Evolutionary conservation across 2,888 invertebrate genomes (phyloP).

Genomic region (Lepidonotus clava): DNA sequence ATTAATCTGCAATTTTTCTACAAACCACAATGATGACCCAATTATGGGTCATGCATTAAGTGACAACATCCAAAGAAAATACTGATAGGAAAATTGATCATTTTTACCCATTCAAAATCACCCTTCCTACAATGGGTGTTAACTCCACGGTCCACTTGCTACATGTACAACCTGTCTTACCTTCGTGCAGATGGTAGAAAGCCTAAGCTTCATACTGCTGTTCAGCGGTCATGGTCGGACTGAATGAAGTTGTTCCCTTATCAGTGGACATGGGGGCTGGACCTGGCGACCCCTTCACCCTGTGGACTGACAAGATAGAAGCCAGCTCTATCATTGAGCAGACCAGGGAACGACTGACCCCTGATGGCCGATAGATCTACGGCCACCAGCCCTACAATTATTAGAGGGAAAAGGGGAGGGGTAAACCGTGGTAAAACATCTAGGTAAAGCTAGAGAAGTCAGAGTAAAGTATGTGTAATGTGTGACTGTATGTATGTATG

Average conservation of each 20-base stretch:
- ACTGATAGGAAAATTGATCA: too few relatives aligned
- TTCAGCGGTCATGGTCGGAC: background rate
- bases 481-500: background rate
- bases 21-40: too few relatives aligned
- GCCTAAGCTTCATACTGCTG: too few relatives aligned
- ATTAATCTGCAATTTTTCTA: too few relatives aligned
- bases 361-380: background rate
- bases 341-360: background rate
- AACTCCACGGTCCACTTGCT: too few relatives aligned
- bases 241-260: slow-evolving; percentile 14
- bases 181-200: too few relatives aligned
- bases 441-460: background rate
- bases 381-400: background rate
- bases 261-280: background rate
- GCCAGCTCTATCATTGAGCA: background rate
- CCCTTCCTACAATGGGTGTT: too few relatives aligned
- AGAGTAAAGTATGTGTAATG: background rate
- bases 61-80: too few relatives aligned
- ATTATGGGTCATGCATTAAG: too few relatives aligned
- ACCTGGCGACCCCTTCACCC: background rate
- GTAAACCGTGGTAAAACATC: background rate
- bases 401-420: background rate
- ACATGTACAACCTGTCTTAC: too few relatives aligned
- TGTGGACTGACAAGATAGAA: background rate
- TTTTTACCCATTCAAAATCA: too few relatives aligned